Conservation (phyloP, 2,113 vertebrate genomes). For the Phrynosoma blainvillii region DNA sequence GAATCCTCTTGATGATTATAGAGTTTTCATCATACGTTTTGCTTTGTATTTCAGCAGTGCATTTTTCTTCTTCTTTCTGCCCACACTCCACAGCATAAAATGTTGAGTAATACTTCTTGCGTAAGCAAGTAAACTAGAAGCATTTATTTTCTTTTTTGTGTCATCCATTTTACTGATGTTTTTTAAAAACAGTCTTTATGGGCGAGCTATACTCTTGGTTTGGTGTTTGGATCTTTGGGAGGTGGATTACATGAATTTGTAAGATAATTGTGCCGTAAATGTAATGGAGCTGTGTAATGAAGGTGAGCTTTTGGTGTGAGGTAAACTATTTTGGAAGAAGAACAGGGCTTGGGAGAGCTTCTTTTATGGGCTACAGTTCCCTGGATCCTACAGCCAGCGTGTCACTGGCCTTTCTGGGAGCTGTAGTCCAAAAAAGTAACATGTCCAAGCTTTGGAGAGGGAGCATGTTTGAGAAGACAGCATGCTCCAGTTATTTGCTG, state of each 20-base stretch:
- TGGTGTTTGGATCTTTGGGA: not conserved
- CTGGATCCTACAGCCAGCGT: too few species aligned
- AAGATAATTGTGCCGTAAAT: constrained; percentile 36
- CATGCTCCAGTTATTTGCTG: not conserved
- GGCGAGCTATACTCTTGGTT: not conserved
- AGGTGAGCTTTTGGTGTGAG: not conserved
- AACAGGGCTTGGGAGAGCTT: too few species aligned
- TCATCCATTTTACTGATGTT: not conserved
- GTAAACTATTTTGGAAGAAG: not conserved
- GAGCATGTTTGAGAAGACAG: not conserved
- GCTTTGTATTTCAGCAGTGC: not conserved
- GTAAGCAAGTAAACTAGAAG: not conserved
- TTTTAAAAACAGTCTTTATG: not conserved
- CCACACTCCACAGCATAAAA: not conserved
- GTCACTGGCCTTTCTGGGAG: too few species aligned
- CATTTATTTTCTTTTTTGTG: not conserved
- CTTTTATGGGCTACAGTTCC: too few species aligned
- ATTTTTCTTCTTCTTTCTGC: not conserved
- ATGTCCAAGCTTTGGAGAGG: too few species aligned
- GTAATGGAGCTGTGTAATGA: constrained; percentile 19
- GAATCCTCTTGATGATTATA: not conserved
- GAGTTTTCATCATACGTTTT: not conserved
- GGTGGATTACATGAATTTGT: not conserved
- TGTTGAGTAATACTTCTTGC: too few species aligned
- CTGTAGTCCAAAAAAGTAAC: too few species aligned